phyloP scores from a whole-genome alignment of 2,888 invertebrate species.

The Gari tellinella region DNA sequence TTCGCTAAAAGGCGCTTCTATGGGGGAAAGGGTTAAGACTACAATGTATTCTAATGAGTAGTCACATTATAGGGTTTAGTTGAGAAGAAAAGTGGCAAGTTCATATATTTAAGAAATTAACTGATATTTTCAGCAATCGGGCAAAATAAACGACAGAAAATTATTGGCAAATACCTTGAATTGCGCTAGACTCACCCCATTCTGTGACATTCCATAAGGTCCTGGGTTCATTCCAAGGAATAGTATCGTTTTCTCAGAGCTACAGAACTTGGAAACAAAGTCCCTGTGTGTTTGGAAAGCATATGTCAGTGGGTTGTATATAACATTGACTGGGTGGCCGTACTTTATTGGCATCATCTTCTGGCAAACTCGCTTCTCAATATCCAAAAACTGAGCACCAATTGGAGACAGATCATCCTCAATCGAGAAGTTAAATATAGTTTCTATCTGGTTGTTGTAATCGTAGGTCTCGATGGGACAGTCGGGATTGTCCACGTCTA shows the following conservation, averaged over 20 bases:
- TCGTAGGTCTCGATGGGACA: constrained; percentile 55
- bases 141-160: no score
- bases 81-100: no score
- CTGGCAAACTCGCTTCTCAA: constrained; percentile 76
- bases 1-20: no score
- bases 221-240: constrained; percentile 98
- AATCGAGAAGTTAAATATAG: constrained; percentile 49
- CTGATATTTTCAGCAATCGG: no score
- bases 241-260: constrained; percentile 89
- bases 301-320: constrained; percentile 95
- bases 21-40: no score
- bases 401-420: constrained; percentile 55
- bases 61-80: no score
- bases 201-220: constrained; percentile 98
- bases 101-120: no score
- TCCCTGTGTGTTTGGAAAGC: constrained; percentile 91
- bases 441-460: constrained; percentile 57
- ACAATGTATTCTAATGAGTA: no score
- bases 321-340: constrained; percentile 87
- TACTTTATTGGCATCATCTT: constrained; percentile 86
- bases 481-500: constrained; percentile 53
- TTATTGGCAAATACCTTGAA: no score
- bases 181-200: constrained; percentile 93
- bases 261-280: constrained; percentile 89
- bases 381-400: constrained; percentile 69